Percentiles rank a stretch among this genome's conserved stretches.
phyloP scores from a whole-genome alignment of 2,113 vertebrate genomes.

The Carassius carassius region DNA sequence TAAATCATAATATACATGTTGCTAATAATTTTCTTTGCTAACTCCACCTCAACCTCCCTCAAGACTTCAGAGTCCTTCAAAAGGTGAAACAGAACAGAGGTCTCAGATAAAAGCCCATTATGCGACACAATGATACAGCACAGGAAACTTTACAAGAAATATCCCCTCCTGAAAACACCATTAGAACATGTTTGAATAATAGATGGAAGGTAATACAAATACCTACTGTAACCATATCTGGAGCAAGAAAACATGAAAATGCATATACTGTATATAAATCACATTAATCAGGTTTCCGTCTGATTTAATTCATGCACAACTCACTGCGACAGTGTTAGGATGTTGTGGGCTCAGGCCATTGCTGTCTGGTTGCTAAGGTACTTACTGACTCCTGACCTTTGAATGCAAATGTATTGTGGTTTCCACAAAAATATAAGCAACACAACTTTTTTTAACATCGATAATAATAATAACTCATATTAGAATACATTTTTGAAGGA shows the following conservation, averaged over 20 bases:
- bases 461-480: too few species aligned
- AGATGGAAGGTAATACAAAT: constrained; percentile 60
- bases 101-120: constrained; percentile 48
- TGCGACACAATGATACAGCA: constrained; percentile 43
- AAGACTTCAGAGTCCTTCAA: neutral
- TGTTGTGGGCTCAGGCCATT: neutral
- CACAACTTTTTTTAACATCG: too few species aligned
- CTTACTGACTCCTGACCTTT: too few species aligned
- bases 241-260: constrained; percentile 25
- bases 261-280: constrained; percentile 1
- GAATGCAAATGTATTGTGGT: too few species aligned
- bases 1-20: neutral
- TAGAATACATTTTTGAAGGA: neutral
- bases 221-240: constrained; percentile 51
- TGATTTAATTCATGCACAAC: constrained; percentile 8
- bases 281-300: constrained; percentile 19
- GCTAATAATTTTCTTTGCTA: neutral
- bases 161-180: constrained; percentile 46
- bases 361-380: neutral
- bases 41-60: neutral
- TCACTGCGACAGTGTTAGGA: neutral
- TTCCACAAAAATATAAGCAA: too few species aligned
- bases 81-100: constrained; percentile 40
- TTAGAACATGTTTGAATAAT: constrained; percentile 60
- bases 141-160: constrained; percentile 48